phyloP scores from a whole-genome alignment of 1,140 invertebrate genomes.

The Protaetia brevitarsis region DNA sequence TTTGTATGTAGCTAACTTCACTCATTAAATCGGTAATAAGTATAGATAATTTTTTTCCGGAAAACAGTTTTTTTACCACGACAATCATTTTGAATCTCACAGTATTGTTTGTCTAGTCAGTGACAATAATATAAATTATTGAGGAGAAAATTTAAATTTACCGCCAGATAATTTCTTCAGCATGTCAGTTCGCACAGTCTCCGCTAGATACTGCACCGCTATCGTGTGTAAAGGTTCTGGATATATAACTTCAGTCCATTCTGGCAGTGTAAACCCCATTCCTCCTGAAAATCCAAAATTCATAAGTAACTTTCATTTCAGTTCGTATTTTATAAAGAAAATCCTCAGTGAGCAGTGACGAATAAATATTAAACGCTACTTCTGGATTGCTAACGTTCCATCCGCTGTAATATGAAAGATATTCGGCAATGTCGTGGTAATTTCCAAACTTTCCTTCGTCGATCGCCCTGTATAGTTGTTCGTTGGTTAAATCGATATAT shows the following conservation, averaged over 20 bases:
- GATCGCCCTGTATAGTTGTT: not conserved
- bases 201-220: slow-evolving; percentile 26
- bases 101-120: not conserved
- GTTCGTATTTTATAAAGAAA: not conserved
- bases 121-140: not conserved
- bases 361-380: not conserved
- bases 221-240: not conserved
- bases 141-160: not conserved
- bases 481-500: not conserved
- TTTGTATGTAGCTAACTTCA: no score
- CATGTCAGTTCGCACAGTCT: slow-evolving; percentile 24
- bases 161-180: slow-evolving; percentile 7
- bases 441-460: not conserved
- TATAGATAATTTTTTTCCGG: no score
- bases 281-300: not conserved
- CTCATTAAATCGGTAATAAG: no score
- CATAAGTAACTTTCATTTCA: not conserved
- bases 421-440: not conserved
- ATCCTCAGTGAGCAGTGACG: not conserved
- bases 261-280: not conserved
- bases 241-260: not conserved
- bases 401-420: not conserved
- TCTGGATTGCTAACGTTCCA: not conserved
- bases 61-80: no score
- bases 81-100: not conserved